Conservation (phyloP, 1,140 invertebrate species). For the Asbolus verrucosus region DNA sequence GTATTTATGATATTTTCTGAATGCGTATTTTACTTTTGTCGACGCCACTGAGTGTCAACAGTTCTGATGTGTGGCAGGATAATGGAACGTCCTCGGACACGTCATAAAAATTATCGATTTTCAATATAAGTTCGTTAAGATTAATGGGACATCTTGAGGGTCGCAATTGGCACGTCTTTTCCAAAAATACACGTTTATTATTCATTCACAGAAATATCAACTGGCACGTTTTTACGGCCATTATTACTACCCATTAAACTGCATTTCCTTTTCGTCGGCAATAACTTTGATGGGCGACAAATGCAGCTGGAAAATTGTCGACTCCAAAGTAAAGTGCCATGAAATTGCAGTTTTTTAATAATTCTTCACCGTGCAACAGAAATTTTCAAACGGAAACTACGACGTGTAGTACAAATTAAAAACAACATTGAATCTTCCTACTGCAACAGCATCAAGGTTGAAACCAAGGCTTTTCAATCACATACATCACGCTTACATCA, state of each 20-base stretch:
- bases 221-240: no score
- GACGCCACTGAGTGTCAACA: no score
- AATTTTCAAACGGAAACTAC: constrained; percentile 2
- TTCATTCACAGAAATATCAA: no score
- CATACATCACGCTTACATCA: constrained; percentile 27
- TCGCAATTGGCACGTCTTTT: no score
- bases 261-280: no score
- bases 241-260: not conserved
- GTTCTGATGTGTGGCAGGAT: constrained; percentile 11
- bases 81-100: not conserved
- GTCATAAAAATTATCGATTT: not conserved
- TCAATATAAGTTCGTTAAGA: no score
- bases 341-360: not conserved
- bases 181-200: no score
- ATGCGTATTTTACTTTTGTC: no score
- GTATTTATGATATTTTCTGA: no score
- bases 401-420: constrained; percentile 14
- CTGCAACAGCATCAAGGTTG: constrained; percentile 21
- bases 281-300: no score
- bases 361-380: not conserved
- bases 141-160: no score
- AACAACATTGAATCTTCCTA: constrained; percentile 10
- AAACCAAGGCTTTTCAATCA: constrained; percentile 26
- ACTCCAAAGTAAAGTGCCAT: not conserved
- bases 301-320: constrained; percentile 1